A percentile compares a stretch with the other conserved stretches of the same genome.
Conservation (phyloP, 2,113 vertebrate genomes). For the Fregetta grallaria region DNA sequence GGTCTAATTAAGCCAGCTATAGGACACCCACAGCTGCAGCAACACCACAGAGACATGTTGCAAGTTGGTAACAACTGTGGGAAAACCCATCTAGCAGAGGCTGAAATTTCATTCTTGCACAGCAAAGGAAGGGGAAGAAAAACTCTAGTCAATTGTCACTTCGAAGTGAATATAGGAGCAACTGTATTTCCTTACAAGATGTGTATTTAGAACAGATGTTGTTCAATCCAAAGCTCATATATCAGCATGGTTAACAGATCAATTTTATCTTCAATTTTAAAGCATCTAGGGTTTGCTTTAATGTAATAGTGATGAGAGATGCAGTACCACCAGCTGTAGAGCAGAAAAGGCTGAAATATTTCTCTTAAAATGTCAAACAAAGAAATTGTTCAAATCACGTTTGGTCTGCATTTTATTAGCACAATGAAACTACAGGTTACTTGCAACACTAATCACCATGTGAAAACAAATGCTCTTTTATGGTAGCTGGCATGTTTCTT, state of each 20-base stretch:
- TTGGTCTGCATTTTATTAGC: background rate
- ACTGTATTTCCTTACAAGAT: background rate
- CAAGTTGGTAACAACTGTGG: background rate
- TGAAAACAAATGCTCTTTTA: background rate
- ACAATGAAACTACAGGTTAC: background rate
- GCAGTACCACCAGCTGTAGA: background rate
- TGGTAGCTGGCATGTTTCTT: background rate
- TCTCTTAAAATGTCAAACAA: background rate
- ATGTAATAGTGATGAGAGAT: background rate
- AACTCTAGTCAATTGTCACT: background rate
- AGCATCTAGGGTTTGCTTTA: background rate
- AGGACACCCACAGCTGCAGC: slow-evolving; percentile 12
- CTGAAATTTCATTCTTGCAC: background rate
- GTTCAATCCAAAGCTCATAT: background rate
- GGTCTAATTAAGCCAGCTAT: background rate
- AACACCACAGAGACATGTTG: background rate
- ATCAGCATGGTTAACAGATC: background rate
- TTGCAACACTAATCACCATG: background rate
- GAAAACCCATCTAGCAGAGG: background rate
- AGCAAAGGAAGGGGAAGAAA: background rate
- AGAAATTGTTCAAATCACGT: background rate
- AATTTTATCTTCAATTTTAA: background rate
- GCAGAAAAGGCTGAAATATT: background rate
- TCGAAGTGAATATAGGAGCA: background rate
- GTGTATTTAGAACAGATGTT: background rate